phyloP scores from a whole-genome alignment of 2,797 vertebrate genomes.

The Coluber constrictor region DNA sequence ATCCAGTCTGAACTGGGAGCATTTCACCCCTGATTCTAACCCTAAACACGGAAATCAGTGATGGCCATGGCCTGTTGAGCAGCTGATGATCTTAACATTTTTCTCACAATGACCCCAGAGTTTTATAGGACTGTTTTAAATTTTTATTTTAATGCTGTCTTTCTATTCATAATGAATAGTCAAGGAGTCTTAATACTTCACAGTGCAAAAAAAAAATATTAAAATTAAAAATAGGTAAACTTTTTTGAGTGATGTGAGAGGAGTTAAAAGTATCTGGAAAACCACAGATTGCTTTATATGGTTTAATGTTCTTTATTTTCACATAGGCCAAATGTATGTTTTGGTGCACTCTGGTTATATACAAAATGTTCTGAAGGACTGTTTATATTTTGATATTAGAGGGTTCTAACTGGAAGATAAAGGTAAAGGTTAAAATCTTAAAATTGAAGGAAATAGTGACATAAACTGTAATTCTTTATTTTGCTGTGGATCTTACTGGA shows the following conservation, averaged over 20 bases:
- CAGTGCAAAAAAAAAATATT: background rate
- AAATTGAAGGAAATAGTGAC: background rate
- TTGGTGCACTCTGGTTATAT: background rate
- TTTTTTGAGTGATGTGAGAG: background rate
- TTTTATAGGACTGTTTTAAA: background rate
- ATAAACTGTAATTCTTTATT: background rate
- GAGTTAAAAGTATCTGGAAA: background rate
- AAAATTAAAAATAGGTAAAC: background rate
- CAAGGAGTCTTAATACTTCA: background rate
- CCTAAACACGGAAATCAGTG: background rate
- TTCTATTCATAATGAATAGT: background rate
- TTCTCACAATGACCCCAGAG: background rate
- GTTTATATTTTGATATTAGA: background rate
- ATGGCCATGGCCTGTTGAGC: background rate
- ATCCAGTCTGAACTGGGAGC: too few relatives aligned
- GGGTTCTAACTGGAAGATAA: background rate
- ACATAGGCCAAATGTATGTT: background rate
- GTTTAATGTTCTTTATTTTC: background rate
- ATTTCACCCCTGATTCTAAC: too few relatives aligned
- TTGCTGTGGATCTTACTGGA: background rate
- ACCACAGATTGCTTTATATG: background rate
- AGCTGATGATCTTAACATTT: background rate
- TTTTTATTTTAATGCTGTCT: background rate
- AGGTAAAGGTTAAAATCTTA: background rate
- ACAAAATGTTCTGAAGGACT: background rate